Conservation (phyloP, 2,113 vertebrate genomes). For the Charadrius vociferus region DNA sequence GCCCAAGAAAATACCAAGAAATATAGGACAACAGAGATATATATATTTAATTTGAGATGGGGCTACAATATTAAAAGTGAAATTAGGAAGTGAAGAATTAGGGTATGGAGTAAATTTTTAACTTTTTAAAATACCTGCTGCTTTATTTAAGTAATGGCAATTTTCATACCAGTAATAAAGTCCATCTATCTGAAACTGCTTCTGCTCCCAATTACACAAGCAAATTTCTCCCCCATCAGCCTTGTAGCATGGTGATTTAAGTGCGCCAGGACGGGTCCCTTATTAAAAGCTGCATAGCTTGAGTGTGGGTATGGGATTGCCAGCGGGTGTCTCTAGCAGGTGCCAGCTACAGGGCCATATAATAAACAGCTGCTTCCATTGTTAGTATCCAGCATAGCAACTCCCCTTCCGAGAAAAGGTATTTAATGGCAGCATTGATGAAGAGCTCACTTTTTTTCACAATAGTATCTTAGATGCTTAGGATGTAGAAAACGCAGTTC, state of each 20-base stretch:
- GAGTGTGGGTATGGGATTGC: neutral
- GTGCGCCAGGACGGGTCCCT: neutral
- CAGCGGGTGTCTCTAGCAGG: neutral
- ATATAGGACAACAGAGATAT: neutral
- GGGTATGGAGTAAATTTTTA: neutral
- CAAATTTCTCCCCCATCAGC: neutral
- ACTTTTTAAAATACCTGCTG: neutral
- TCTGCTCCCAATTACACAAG: neutral
- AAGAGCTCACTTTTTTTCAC: neutral
- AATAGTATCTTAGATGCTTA: accelerated
- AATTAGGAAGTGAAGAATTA: neutral
- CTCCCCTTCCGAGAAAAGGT: neutral
- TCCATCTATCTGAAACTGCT: neutral
- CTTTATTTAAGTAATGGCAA: neutral
- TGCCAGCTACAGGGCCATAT: neutral
- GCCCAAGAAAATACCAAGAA: neutral
- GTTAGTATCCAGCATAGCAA: neutral
- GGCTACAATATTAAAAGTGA: neutral
- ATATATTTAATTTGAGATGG: neutral
- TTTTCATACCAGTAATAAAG: neutral
- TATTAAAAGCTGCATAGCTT: neutral
- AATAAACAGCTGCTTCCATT: neutral
- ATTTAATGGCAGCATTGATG: neutral
- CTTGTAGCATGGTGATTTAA: neutral
- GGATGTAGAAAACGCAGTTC: neutral